These are phyloP conservation scores for Phrynocephalus vlangalii DNA, from an alignment of 2,797 vertebrate species.

Conservation along the genomic window DNA sequence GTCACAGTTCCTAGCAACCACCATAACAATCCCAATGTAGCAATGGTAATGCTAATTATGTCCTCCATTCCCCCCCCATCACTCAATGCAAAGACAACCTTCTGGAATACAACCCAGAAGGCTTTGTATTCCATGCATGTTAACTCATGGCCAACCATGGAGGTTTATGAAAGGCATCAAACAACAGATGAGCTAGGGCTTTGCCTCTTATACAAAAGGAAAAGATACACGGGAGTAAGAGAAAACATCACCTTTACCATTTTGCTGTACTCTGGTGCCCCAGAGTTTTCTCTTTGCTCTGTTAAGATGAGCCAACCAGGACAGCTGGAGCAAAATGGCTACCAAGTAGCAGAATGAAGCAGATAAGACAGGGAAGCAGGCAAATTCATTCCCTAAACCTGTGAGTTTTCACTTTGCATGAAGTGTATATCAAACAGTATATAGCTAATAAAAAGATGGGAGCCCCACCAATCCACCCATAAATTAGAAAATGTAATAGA, in stretches of 20 bases:
- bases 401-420: too few species aligned
- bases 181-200: neutral
- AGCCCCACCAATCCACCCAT: too few species aligned
- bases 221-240: neutral
- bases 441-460: too few species aligned
- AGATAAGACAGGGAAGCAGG: neutral
- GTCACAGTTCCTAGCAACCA: neutral
- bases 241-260: neutral
- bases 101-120: neutral
- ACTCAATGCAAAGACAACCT: neutral
- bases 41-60: neutral
- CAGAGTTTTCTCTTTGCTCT: too few species aligned
- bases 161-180: neutral
- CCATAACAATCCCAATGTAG: neutral
- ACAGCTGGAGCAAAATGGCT: too few species aligned
- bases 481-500: too few species aligned
- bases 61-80: neutral
- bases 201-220: neutral
- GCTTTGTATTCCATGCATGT: neutral
- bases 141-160: neutral
- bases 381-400: neutral
- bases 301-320: too few species aligned
- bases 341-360: neutral
- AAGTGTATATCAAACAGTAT: too few species aligned
- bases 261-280: neutral